Evolutionary conservation across 2,113 vertebrate genomes (phyloP).

Genomic region (Muntiacus reevesi): DNA sequence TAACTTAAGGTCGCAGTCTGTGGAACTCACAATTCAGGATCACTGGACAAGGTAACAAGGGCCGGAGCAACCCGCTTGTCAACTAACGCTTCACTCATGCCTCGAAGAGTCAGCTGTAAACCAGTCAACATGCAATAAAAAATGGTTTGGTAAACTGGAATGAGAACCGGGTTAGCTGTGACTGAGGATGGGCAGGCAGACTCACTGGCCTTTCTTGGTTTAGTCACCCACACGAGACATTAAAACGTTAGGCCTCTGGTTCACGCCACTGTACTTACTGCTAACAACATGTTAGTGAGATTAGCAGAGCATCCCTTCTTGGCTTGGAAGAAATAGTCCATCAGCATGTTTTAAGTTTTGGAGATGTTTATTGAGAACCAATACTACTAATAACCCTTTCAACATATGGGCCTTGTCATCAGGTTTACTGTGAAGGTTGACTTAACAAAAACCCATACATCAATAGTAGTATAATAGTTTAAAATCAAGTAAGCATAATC

Average conservation of each 20-base stretch:
- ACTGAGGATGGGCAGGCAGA: slow-evolving; percentile 86
- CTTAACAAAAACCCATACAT: background rate
- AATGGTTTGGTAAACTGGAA: slow-evolving; percentile 86
- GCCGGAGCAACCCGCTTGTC: slow-evolving; percentile 99
- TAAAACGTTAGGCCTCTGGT: slow-evolving; percentile 76
- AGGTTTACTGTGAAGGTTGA: background rate
- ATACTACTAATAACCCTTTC: background rate
- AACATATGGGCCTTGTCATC: background rate
- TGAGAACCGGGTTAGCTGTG: slow-evolving; percentile 83
- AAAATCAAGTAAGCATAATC: background rate
- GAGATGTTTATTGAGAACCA: slow-evolving; percentile 1
- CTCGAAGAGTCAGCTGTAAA: slow-evolving; percentile 98
- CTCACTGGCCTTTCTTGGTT: slow-evolving; percentile 78
- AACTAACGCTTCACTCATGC: slow-evolving; percentile 99
- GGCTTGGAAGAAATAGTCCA: slow-evolving; percentile 82
- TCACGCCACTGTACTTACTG: slow-evolving; percentile 80
- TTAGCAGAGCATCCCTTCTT: slow-evolving; percentile 82
- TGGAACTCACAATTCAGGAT: slow-evolving; percentile 99
- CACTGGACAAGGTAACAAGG: slow-evolving; percentile 99
- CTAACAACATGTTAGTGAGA: slow-evolving; percentile 80
- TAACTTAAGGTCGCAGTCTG: slow-evolving; percentile 86
- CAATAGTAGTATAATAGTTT: background rate
- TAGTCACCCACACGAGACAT: slow-evolving; percentile 78
- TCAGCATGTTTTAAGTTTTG: slow-evolving; percentile 61
- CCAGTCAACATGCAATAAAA: slow-evolving; percentile 96